Conservation (phyloP, 1,140 invertebrate species). For the Drosophila parvula region DNA sequence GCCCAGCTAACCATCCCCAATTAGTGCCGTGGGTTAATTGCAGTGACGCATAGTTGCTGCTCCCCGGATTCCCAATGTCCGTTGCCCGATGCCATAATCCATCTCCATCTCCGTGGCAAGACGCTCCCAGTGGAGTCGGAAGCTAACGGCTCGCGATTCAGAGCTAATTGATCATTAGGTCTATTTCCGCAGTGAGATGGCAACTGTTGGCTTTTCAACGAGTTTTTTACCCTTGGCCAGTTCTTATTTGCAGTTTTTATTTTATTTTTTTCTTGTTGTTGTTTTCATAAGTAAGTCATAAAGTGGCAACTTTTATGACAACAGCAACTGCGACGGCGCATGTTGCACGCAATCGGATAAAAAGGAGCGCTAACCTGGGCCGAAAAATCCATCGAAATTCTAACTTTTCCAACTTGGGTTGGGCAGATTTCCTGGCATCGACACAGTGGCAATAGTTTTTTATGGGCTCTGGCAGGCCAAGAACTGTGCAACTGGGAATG, state of each 20-base stretch:
- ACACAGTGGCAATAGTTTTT: slow-evolving; percentile 64
- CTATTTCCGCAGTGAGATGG: slow-evolving; percentile 72
- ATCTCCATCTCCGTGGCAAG: slow-evolving; percentile 27
- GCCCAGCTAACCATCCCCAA: slow-evolving; percentile 70
- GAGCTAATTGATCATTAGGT: slow-evolving; percentile 82
- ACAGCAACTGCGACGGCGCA: slow-evolving; percentile 54
- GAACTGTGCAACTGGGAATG: slow-evolving; percentile 22
- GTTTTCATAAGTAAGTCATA: slow-evolving; percentile 71
- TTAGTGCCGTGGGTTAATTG: slow-evolving; percentile 77
- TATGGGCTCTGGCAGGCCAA: slow-evolving; percentile 50
- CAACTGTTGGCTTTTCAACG: slow-evolving; percentile 23
- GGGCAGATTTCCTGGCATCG: slow-evolving; percentile 41
- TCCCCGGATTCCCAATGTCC: slow-evolving; percentile 1
- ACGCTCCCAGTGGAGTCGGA: slow-evolving; percentile 58
- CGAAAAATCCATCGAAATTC: slow-evolving; percentile 26
- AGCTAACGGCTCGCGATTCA: slow-evolving; percentile 66
- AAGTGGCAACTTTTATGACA: slow-evolving; percentile 78
- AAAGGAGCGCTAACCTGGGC: slow-evolving; percentile 20
- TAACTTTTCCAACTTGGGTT: slow-evolving; percentile 21
- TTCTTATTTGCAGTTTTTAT: slow-evolving; percentile 11
- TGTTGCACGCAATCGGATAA: slow-evolving; percentile 71
- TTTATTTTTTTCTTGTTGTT: slow-evolving; percentile 18
- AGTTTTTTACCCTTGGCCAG: slow-evolving; percentile 25
- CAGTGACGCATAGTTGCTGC: slow-evolving; percentile 68
- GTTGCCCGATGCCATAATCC: slow-evolving; percentile 7